Evolutionary conservation across 2,797 vertebrate species (phyloP), one percentile per base, ranked within the genome.

Genomic region (Taenioides sp.): DNA sequence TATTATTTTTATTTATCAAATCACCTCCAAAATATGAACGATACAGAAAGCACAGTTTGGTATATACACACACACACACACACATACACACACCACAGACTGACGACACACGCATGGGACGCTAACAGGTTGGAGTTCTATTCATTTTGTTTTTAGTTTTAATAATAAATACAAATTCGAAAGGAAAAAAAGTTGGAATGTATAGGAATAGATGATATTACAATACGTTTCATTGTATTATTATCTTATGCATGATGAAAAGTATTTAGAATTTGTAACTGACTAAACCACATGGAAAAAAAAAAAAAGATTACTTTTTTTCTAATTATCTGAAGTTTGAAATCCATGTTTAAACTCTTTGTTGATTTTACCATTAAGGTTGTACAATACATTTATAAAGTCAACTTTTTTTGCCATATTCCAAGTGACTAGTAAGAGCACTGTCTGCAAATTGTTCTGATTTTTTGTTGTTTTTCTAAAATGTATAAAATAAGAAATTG

Each of bases 1-100:
- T n/a, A 69, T 17, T 66, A 18, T n/a, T 68, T 70, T 63, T 63
- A 31, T 31, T 16, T 47, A 43, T 73, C 76, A 70, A 47, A 69
- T 34, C 20, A 72, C 62, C 62, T 43, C 62, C 37, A 23, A 12
- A 43, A 64, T 43, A 64, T 43, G 22, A 23, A 43, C 11, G 22
- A 23, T 16, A 64, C n/a, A 23, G 34, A 64, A 64, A 64, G 62
- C 62, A 64, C 62, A 64, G 62, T 23, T 64, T 47, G 62, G 62
- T 47, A 70, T 57, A 72, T 37, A 77, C 63, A 54, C 25, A 54
- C 31, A 28, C 64, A 0, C 47, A 69, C 68, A 74, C n/a, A 18
- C 62, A 47, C 37, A 64, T 9, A 23, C n/a, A 37, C 62, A 61
- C 63, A 57, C 64, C 47, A 69, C 68, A 74, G 22, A 18, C 62